phyloP scores from a whole-genome alignment of 2,888 invertebrate species.

The Hypomecis atomaria region DNA sequence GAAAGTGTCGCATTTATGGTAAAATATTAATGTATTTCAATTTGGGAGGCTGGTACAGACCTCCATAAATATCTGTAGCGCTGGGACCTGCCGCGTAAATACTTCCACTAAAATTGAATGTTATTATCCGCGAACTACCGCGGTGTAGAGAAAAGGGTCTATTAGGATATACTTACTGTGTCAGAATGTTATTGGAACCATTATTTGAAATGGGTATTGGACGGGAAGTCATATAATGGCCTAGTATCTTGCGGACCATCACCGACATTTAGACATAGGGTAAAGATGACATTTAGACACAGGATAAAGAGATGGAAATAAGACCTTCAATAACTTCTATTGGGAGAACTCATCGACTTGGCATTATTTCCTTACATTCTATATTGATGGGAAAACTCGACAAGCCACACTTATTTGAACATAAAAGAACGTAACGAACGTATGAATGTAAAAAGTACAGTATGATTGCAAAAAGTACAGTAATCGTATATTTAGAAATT shows the following conservation, averaged over 20 bases:
- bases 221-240: background rate
- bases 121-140: conserved; percentile 74
- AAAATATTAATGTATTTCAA: conserved; percentile 85
- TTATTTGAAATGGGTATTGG: conserved; percentile 34
- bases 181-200: conserved; percentile 16
- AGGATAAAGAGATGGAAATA: too few species aligned
- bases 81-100: conserved; percentile 77
- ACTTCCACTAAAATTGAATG: conserved; percentile 80
- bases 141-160: conserved; percentile 45
- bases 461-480: too few species aligned
- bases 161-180: conserved; percentile 11
- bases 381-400: too few species aligned
- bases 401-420: too few species aligned
- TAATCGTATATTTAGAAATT: too few species aligned
- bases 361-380: too few species aligned
- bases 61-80: conserved; percentile 81
- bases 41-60: conserved; percentile 81
- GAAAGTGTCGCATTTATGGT: conserved; percentile 84
- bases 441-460: too few species aligned
- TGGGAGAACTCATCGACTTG: too few species aligned
- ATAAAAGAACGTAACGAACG: too few species aligned
- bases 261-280: background rate
- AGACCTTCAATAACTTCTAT: too few species aligned
- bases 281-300: too few species aligned
- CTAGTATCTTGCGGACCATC: background rate